Evolutionary conservation across 2,797 vertebrate genomes (phyloP).

Genomic region (Crocidura indochinensis): DNA sequence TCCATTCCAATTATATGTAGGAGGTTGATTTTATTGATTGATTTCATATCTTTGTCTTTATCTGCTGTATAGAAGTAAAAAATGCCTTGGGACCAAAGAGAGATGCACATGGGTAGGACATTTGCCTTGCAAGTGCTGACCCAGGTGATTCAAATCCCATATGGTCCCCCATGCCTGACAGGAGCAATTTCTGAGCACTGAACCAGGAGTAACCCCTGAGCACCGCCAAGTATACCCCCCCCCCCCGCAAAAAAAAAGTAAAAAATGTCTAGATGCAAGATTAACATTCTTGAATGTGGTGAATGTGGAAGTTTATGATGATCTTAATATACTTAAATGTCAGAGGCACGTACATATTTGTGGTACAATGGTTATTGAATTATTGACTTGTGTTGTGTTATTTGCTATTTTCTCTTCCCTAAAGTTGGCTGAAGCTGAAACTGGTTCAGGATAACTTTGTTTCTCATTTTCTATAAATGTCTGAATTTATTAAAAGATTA

Average conservation of each 20-base stretch:
- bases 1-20: constrained; percentile 26
- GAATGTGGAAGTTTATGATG: constrained; percentile 36
- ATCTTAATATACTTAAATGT: constrained; percentile 28
- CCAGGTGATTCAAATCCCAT: no score
- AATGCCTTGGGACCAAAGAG: background rate
- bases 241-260: no score
- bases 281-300: constrained; percentile 27
- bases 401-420: constrained; percentile 13
- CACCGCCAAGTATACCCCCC: no score
- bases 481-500: background rate
- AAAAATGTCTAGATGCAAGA: background rate
- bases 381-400: background rate
- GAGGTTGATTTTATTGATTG: background rate
- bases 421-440: background rate
- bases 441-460: background rate
- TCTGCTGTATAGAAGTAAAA: background rate
- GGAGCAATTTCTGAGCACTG: no score
- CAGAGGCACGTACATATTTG: background rate
- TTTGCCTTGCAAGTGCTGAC: no score
- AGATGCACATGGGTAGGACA: no score
- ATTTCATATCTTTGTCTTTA: background rate
- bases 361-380: constrained; percentile 5
- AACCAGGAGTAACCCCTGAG: no score
- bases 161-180: no score
- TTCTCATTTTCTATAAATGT: constrained; percentile 3